Base-by-base conservation (phyloP, 2,113 vertebrate species). In the Perccottus glenii region DNA sequence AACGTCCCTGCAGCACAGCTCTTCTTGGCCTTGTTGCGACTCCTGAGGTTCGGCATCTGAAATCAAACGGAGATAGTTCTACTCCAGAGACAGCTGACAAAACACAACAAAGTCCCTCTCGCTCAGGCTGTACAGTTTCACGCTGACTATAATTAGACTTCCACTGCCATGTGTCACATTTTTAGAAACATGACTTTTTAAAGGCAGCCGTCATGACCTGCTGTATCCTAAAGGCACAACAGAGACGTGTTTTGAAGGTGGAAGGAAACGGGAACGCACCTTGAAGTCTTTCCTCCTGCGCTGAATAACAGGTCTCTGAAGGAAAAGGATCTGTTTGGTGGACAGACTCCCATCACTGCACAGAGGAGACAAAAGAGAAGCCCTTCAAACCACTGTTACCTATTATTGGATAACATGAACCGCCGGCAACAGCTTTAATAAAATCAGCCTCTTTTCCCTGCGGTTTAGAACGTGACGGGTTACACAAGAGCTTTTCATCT, bases 251-350 rank as follows among this genome's bases (percentile, higher is more conserved):
- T 4, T 45, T 3, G 2, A 36, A 72, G 75, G 71, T 51, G 45
- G 73, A 67, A 67, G 53, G 60, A 59, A 38, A 47, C 57, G 63
- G 42, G 62, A 64, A 63, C 86, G 51, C 74, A 98, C 97, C 95
- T 96, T 97, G 63, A 95, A 94, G 75, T 98, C 96, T 88, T 95
- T 97, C 84, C 94, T 97, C 94, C 94, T 97, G 85, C 96, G 95
- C 86, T 95, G 94, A 87, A 98, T 88, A 77, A 94, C 84, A 0
- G 96, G 96, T 91, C 97, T 96, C 94, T 98, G 97, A 84, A 99
- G 96, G 86, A 99, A 99, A 73, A 99, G 94, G 78, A 99, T 96
- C 87, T 99, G 97, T 92, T 99, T 98, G 82, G 97, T 99, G 83
- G 95, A 95, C 82, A 99, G 85, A 79, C 93, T 95, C 35, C 96